Percentiles rank a stretch among this genome's conserved stretches.
phyloP scores from a whole-genome alignment of 2,113 vertebrate genomes.

The Agapornis roseicollis region DNA sequence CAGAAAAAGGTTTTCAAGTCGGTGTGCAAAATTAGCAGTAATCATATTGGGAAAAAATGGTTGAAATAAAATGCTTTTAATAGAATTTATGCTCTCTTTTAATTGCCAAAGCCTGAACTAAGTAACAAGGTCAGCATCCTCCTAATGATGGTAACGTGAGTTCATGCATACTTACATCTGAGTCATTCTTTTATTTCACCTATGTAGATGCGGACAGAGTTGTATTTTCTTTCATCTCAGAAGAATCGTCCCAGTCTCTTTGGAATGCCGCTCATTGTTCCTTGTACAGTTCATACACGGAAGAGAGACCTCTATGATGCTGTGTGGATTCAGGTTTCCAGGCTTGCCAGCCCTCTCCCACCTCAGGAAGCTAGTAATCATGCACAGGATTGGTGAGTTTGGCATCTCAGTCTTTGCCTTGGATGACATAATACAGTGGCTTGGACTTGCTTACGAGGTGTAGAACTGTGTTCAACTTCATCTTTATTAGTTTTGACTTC shows the following conservation, averaged over 20 bases:
- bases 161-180: neutral
- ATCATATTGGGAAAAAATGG: neutral
- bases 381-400: constrained; percentile 92
- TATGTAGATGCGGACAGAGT: constrained; percentile 90
- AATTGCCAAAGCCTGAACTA: neutral
- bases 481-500: neutral
- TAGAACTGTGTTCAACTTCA: neutral
- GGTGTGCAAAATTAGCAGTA: neutral
- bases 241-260: constrained; percentile 97
- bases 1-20: neutral
- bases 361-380: constrained; percentile 98
- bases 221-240: constrained; percentile 97
- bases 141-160: rapidly evolving
- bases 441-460: neutral
- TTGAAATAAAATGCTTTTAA: neutral
- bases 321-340: constrained; percentile 96
- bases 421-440: neutral
- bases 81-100: neutral
- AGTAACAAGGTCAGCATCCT: neutral
- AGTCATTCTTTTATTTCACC: neutral
- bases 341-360: constrained; percentile 95
- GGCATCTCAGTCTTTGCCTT: neutral
- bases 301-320: constrained; percentile 95
- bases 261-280: constrained; percentile 96
- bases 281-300: constrained; percentile 92